Evolutionary conservation across 1,140 invertebrate genomes (phyloP).

Genomic region (Hyles vespertilio): DNA sequence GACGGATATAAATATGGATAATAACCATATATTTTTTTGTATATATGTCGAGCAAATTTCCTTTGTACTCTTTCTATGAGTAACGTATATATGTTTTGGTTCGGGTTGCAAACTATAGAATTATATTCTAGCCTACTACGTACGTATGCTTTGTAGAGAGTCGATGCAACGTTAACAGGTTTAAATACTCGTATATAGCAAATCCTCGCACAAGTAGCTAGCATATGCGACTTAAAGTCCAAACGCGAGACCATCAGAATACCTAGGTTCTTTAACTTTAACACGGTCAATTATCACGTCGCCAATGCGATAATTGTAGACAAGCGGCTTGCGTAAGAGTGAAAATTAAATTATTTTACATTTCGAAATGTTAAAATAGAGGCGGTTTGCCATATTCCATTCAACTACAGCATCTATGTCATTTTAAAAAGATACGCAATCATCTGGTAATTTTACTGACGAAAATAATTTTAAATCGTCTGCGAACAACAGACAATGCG

Average conservation of each 20-base stretch:
- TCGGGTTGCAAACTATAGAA: no score
- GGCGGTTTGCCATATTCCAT: conserved; percentile 24
- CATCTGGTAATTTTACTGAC: not conserved
- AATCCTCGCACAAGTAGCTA: conserved; percentile 8
- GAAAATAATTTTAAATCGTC: no score
- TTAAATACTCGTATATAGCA: not conserved
- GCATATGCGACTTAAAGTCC: conserved; percentile 20
- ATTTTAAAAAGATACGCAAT: not conserved
- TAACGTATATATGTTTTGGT: no score
- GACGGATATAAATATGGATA: no score
- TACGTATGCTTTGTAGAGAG: no score
- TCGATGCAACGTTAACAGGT: no score
- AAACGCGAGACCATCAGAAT: conserved; percentile 13
- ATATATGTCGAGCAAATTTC: no score
- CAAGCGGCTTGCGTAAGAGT: conserved; percentile 11
- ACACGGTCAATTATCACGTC: not conserved
- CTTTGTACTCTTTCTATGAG: no score
- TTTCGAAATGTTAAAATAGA: conserved; percentile 28
- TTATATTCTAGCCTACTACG: no score
- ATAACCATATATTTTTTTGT: no score
- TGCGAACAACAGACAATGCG: no score
- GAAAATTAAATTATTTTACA: conserved; percentile 21
- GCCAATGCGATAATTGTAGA: conserved; percentile 5
- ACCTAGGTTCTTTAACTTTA: no score
- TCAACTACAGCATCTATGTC: not conserved